Base-by-base conservation (phyloP, 2,888 invertebrate species). In the Ethmia dodecea region DNA sequence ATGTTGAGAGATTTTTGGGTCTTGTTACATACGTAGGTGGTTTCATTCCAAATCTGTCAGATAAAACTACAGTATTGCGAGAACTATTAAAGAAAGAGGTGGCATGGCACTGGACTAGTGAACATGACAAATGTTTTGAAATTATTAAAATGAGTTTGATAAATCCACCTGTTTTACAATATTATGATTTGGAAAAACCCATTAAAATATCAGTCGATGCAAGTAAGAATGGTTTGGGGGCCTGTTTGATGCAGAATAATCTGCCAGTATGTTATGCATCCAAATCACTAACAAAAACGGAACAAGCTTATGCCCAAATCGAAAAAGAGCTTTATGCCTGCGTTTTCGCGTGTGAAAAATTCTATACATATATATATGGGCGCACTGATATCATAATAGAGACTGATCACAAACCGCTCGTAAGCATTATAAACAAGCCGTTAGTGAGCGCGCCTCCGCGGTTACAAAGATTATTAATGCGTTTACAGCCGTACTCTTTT, bases 171-270 rank as follows among this genome's bases (percentile, higher is more conserved):
- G 15, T 15, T 5, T 11, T 33, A 13, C 33, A 33, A 26, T 13
- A 13, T 11, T 33, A 33, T 13, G 18, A 12, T 13, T 3, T 33
- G 2, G 15, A 27, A n/a, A 13, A 25, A 9, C 11, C 24, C 26
- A 49, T 45, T 10, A 20, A 32, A 1, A 24, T 45, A 11, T 40
- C 42, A 1, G 45, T 45, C 1, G 34, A 39, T 37, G 29, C 44
- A 0, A 47, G 48, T 28, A 51, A 43, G 16, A 40, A 37, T 13
- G 52, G 48, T 0, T 22, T 55, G 10, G 51, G 55, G 0, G 52
- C 49, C 1, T 40, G 40, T 37, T 27, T 52, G 2, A n/a, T 49
- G 24, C 20, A 20, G n/a, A 20, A 20, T 6, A 20, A 20, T 20
- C n/a, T 20, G 6, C 20, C 20, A 1, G 20, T 20, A 5, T 20